These are phyloP conservation scores for Drosophila crucigera DNA, from an alignment of 2,888 invertebrate species.

Conservation along the genomic window DNA sequence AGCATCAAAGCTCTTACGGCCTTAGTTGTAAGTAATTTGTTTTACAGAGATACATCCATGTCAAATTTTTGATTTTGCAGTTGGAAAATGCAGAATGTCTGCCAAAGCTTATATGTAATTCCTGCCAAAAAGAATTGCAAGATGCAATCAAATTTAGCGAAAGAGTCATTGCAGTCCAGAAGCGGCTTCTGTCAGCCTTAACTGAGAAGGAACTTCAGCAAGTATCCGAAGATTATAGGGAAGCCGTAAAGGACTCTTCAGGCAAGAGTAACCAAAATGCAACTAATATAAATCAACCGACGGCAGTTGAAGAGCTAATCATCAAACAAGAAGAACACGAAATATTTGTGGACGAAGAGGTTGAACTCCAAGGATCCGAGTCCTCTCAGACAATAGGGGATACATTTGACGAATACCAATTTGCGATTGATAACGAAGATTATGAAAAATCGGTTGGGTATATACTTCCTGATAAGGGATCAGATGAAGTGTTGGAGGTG, in stretches of 20 bases:
- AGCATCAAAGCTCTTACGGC: conserved; percentile 46
- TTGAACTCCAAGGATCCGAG: conserved; percentile 1
- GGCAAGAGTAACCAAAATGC: not conserved
- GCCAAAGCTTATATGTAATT: conserved; percentile 50
- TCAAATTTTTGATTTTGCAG: conserved; percentile 15
- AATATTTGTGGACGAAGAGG: conserved; percentile 1
- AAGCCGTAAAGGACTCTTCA: conserved; percentile 5
- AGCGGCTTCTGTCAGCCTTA: conserved; percentile 35
- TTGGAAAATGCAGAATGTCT: conserved; percentile 40
- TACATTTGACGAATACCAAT: conserved; percentile 9
- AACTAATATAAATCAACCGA: not conserved
- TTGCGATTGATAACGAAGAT: conserved; percentile 4
- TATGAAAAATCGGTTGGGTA: conserved; percentile 24
- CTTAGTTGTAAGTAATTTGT: conserved; percentile 30
- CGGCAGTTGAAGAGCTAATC: conserved; percentile 1
- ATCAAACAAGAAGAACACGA: conserved; percentile 7
- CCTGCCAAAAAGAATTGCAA: conserved; percentile 47
- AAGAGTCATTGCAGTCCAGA: conserved; percentile 47
- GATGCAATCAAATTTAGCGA: conserved; percentile 50
- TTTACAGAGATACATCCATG: not conserved
- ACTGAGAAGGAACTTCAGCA: conserved; percentile 32
- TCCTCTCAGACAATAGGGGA: not conserved
- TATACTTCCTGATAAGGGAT: not conserved
- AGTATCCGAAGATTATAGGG: conserved; percentile 38
- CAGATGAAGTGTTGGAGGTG: not conserved